Conservation (phyloP, 2,888 invertebrate genomes). For the Chydorus sphaericus region DNA sequence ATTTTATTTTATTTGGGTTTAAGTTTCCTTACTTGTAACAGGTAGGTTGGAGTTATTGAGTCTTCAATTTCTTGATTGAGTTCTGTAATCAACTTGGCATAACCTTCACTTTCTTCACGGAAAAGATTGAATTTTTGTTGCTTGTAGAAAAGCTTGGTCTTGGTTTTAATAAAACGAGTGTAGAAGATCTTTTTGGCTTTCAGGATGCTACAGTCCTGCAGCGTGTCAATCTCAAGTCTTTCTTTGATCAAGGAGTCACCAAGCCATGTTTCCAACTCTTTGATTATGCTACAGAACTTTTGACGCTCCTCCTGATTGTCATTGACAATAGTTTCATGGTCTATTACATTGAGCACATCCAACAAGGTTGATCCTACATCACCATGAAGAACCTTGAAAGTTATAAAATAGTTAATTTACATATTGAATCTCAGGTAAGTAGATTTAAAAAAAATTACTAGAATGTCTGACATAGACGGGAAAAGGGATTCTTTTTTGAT, state of each 20-base stretch:
- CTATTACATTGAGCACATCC: constrained; percentile 69
- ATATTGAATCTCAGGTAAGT: constrained; percentile 7
- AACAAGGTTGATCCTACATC: constrained; percentile 68
- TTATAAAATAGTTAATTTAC: neutral
- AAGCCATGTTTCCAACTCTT: constrained; percentile 50
- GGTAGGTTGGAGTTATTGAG: constrained; percentile 1
- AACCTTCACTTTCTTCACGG: constrained; percentile 97
- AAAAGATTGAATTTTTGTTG: constrained; percentile 98
- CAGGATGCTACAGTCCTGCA: constrained; percentile 79
- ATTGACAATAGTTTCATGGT: constrained; percentile 56
- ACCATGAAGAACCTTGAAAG: constrained; percentile 49
- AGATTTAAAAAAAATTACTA: constrained; percentile 40
- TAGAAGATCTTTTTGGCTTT: constrained; percentile 70
- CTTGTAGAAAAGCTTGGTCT: constrained; percentile 96
- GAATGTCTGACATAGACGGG: constrained; percentile 53
- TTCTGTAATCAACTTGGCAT: constrained; percentile 88
- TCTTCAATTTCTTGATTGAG: constrained; percentile 57
- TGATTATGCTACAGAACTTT: constrained; percentile 60
- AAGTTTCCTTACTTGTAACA: constrained; percentile 7
- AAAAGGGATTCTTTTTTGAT: constrained; percentile 65
- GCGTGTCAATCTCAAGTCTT: constrained; percentile 78
- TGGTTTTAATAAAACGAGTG: constrained; percentile 91
- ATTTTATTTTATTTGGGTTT: neutral
- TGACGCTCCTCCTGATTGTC: constrained; percentile 58
- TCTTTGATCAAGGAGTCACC: constrained; percentile 78